These are phyloP conservation scores for Lepidocolaptes lacrymiger DNA, from an alignment of 2,797 vertebrate species.

Conservation along the genomic window DNA sequence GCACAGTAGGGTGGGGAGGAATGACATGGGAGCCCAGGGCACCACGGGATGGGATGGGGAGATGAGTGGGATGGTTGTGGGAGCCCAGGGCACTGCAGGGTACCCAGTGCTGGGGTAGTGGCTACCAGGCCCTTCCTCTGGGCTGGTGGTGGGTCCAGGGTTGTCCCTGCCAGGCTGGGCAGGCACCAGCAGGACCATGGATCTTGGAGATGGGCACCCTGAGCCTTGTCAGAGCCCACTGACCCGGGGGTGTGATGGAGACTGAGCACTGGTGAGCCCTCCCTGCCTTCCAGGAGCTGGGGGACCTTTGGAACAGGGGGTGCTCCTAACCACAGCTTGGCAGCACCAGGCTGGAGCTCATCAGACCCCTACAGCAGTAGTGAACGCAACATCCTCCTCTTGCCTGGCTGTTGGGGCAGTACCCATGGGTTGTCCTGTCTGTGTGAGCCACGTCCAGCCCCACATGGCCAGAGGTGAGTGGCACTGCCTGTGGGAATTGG, in stretches of 20 bases:
- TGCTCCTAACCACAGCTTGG: not conserved
- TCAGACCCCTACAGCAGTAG: not conserved
- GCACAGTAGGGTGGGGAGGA: rapidly evolving
- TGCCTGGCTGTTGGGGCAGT: not conserved
- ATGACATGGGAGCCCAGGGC: not conserved
- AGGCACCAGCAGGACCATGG: not conserved
- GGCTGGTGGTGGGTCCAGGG: not conserved
- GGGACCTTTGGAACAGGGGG: not conserved
- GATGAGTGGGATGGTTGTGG: not conserved
- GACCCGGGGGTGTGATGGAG: rapidly evolving
- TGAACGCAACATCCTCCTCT: rapidly evolving
- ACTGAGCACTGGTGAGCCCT: not conserved
- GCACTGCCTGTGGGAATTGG: rapidly evolving
- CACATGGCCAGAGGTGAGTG: not conserved
- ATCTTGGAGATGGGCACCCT: not conserved
- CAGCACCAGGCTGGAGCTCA: not conserved
- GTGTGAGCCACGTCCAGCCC: not conserved
- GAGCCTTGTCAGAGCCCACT: not conserved
- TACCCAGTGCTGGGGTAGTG: not conserved
- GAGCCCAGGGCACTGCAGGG: rapidly evolving
- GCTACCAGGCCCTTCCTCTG: not conserved
- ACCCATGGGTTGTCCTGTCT: not conserved
- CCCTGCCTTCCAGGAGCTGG: not conserved
- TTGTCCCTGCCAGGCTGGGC: not conserved
- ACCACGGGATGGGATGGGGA: too few relatives aligned